Base-by-base conservation (phyloP, 2,888 invertebrate genomes). In the Antheraea assamensis region DNA sequence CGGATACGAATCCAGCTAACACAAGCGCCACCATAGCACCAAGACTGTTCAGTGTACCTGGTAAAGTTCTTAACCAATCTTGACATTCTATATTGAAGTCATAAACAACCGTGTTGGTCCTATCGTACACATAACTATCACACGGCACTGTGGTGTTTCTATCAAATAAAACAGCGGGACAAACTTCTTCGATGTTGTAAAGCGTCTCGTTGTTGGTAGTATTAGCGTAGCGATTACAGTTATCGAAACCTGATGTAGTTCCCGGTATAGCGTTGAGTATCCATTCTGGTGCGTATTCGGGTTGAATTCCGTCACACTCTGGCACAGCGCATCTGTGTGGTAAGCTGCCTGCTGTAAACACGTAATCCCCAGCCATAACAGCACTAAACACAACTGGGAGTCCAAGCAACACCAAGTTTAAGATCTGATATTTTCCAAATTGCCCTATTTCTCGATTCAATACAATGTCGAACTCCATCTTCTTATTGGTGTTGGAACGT, bases 21-120 rank as follows among this genome's bases (percentile, higher is more conserved):
- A 96, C 95, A 70, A 97, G 94, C 1, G 96, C 96, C 72, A 97
- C 89, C 89, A 97, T 96, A 80, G 96, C 96, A 55, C 97, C 97
- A 70, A 96, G 87, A 83, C 96, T 97, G 83, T 97, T 96, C 19
- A 97, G 90, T n/a, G 97, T 97, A 5, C 97, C 97, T 49, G 97
- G 96, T 75, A 97, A 86, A 8, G 97, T 95, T 77, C 97, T 89
- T 81, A 96, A 95, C 97, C 97, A 97, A 95, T 93, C 95, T 73
- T 95, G 92, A 79, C 95, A 95, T 79, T 91, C 91, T 74, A 94
- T 82, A 78, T 88, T 86, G 75, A 93, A 93, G 73, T 93, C 93
- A 78, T 90, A 93, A 42, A 93, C 93, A 19, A 89, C 87, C 4
- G 90, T 89, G 76, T 94, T 92, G 10, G 87, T 92, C 77, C 87